Evolutionary conservation across 2,797 vertebrate species (phyloP).

Genomic region (Danio kyathit): DNA sequence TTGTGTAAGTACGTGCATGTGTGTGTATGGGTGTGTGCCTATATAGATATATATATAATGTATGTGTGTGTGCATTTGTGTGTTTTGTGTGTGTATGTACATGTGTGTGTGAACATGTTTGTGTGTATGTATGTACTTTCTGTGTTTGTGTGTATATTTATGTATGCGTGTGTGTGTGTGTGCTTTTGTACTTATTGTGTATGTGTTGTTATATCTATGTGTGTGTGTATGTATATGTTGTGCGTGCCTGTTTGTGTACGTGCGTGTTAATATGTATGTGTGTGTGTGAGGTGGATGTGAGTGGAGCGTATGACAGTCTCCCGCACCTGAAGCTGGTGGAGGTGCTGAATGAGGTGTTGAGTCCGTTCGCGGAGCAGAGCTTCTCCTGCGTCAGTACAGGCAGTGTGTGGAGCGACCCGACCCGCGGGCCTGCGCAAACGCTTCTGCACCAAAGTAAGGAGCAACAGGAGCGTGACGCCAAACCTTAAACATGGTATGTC

Average conservation of each 20-base stretch:
- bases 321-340: slow-evolving; percentile 88
- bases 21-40: neutral
- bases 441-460: slow-evolving; percentile 73
- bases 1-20: neutral
- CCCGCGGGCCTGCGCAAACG: slow-evolving; percentile 79
- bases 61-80: no score
- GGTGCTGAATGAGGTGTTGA: slow-evolving; percentile 80
- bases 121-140: no score
- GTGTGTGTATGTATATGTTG: neutral
- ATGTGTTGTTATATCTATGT: slow-evolving; percentile 61
- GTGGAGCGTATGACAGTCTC: slow-evolving; percentile 89
- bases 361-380: slow-evolving; percentile 70
- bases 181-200: no score
- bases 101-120: no score
- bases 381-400: slow-evolving; percentile 87
- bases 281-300: slow-evolving; percentile 85
- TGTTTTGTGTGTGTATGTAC: no score
- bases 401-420: slow-evolving; percentile 77
- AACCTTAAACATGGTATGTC: no score
- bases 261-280: neutral
- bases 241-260: neutral
- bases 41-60: no score
- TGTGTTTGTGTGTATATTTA: no score
- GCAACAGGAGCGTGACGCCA: no score
- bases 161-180: no score